phyloP scores from a whole-genome alignment of 1,140 invertebrate genomes.

The Dendrolimus punctatus region DNA sequence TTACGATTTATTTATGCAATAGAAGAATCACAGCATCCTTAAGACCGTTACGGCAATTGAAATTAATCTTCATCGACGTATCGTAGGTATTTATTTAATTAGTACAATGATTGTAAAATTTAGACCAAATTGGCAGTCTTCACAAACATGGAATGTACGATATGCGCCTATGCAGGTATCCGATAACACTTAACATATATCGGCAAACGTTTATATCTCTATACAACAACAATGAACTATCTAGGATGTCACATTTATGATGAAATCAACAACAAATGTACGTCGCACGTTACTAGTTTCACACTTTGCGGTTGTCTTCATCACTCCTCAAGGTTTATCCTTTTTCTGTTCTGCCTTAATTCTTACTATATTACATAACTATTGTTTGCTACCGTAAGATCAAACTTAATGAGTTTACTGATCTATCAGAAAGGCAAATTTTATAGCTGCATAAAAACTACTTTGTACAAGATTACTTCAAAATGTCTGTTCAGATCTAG shows the following conservation, averaged over 20 bases:
- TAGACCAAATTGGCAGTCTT: constrained; percentile 72
- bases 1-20: constrained; percentile 66
- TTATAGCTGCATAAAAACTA: constrained; percentile 33
- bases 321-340: too few species aligned
- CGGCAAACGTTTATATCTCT: constrained; percentile 56
- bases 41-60: constrained; percentile 67
- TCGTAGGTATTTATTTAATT: constrained; percentile 51
- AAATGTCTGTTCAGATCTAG: not conserved
- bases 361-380: too few species aligned
- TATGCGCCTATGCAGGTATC: constrained; percentile 70
- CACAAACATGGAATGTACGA: constrained; percentile 71
- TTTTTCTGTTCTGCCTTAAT: too few species aligned
- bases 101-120: constrained; percentile 67
- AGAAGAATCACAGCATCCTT: constrained; percentile 71
- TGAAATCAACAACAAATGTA: constrained; percentile 36
- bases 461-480: constrained; percentile 43
- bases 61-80: constrained; percentile 65
- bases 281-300: too few species aligned
- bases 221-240: constrained; percentile 67
- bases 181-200: constrained; percentile 66
- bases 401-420: too few species aligned
- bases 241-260: constrained; percentile 42
- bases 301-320: too few species aligned
- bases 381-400: too few species aligned
- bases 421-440: constrained; percentile 35